These are phyloP conservation scores for Proterorhinus semilunaris DNA, from an alignment of 2,113 vertebrate genomes.

Conservation along the genomic window DNA sequence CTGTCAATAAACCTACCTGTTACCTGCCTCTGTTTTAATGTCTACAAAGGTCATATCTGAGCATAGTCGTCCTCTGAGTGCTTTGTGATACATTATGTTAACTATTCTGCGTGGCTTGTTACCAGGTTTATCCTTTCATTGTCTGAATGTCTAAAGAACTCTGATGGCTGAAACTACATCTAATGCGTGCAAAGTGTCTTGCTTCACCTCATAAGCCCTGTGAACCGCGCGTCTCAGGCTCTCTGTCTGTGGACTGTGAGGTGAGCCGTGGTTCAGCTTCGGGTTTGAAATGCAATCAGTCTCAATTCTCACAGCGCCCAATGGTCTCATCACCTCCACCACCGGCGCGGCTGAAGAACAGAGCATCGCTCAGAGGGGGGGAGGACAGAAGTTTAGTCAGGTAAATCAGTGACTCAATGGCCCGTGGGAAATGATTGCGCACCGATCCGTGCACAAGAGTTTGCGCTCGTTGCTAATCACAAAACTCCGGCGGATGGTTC, in stretches of 20 bases:
- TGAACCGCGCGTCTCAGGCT: conserved; percentile 6
- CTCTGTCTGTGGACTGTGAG: conserved; percentile 8
- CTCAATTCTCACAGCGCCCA: conserved; percentile 27
- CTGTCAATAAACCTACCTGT: too few species aligned
- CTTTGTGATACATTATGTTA: too few species aligned
- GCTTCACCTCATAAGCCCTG: not conserved
- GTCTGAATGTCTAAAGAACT: not conserved
- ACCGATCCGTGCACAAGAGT: not conserved
- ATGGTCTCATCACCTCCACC: conserved; percentile 7
- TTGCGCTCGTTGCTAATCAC: not conserved
- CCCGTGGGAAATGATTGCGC: not conserved
- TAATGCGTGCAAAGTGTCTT: not conserved
- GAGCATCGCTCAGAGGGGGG: not conserved
- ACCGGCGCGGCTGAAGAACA: conserved; percentile 16
- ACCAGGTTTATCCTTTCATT: not conserved
- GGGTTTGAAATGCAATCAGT: conserved; percentile 53
- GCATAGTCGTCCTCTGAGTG: too few species aligned
- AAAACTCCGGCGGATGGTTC: not conserved
- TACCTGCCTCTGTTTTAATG: too few species aligned
- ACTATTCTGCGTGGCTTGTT: too few species aligned
- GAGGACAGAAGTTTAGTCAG: conserved; percentile 3
- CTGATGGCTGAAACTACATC: conserved; percentile 2
- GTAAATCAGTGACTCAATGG: conserved; percentile 1
- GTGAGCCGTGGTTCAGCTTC: conserved; percentile 16
- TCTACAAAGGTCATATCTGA: too few species aligned